phyloP scores from a whole-genome alignment of 2,113 vertebrate genomes.

The Mesitornis unicolor region DNA sequence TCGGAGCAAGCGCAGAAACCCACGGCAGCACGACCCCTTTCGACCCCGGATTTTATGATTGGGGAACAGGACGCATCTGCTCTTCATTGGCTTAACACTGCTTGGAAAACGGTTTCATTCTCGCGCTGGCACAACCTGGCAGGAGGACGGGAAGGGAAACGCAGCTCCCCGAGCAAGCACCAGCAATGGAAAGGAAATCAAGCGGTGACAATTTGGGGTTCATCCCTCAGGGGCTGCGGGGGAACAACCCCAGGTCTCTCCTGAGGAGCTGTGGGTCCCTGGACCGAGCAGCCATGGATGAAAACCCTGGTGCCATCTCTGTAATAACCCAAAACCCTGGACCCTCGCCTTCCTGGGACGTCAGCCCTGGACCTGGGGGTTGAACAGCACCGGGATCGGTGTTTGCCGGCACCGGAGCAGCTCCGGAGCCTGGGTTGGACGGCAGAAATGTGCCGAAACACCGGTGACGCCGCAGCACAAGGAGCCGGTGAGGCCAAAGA shows the following conservation, averaged over 20 bases:
- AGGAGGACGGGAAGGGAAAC: not conserved
- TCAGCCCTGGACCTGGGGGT: too few relatives aligned
- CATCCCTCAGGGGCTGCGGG: not conserved
- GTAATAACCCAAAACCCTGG: too few relatives aligned
- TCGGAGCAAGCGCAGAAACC: too few relatives aligned
- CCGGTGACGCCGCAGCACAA: too few relatives aligned
- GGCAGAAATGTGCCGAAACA: too few relatives aligned
- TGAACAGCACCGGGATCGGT: too few relatives aligned
- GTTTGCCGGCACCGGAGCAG: too few relatives aligned
- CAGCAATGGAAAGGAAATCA: not conserved
- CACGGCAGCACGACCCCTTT: not conserved
- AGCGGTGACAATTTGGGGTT: not conserved
- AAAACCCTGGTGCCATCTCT: too few relatives aligned
- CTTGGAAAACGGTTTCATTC: not conserved
- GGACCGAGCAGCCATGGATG: rapidly evolving
- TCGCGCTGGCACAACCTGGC: not conserved
- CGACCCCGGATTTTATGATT: not conserved
- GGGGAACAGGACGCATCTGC: rapidly evolving
- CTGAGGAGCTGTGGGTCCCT: not conserved
- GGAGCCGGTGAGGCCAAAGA: too few relatives aligned
- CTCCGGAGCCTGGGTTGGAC: too few relatives aligned
- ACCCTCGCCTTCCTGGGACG: too few relatives aligned
- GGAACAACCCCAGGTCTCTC: not conserved
- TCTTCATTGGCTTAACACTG: not conserved
- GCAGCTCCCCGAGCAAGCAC: not conserved